phyloP scores from a whole-genome alignment of 2,113 vertebrate species.

The Rattus rattus region DNA sequence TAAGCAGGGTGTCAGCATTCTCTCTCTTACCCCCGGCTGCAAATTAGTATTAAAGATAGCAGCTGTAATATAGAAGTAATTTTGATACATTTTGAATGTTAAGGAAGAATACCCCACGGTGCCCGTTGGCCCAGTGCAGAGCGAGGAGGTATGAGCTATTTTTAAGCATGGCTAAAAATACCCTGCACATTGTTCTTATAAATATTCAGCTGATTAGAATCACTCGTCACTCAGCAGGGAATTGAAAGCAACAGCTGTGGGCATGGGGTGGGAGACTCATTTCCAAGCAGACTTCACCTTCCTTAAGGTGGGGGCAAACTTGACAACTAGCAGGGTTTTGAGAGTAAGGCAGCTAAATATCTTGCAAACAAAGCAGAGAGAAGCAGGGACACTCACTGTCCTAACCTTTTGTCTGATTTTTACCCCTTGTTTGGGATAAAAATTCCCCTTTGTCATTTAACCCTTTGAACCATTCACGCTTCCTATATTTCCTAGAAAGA shows the following conservation, averaged over 20 bases:
- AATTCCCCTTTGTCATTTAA: not conserved
- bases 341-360: not conserved
- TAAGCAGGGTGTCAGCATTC: not conserved
- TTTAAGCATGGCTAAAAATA: slow-evolving; percentile 68
- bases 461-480: not conserved
- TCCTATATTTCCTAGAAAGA: slow-evolving; percentile 21
- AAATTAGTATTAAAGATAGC: not conserved
- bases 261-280: not conserved
- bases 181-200: slow-evolving; percentile 4
- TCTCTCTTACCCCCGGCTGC: not conserved
- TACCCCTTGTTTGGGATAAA: not conserved
- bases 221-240: not conserved
- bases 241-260: slow-evolving; percentile 45
- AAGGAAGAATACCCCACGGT: not conserved
- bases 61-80: not conserved
- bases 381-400: not conserved
- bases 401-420: not conserved
- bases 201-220: slow-evolving; percentile 36
- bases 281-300: not conserved
- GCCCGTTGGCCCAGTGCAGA: slow-evolving; percentile 20
- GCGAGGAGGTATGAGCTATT: slow-evolving; percentile 38
- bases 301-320: not conserved
- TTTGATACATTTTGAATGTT: not conserved
- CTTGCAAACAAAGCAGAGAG: not conserved
- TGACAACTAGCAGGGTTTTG: not conserved